A percentile compares a stretch with the other conserved stretches of the same genome.
Evolutionary conservation across 2,113 vertebrate species (phyloP).

Genomic region (Ochotona princeps): DNA sequence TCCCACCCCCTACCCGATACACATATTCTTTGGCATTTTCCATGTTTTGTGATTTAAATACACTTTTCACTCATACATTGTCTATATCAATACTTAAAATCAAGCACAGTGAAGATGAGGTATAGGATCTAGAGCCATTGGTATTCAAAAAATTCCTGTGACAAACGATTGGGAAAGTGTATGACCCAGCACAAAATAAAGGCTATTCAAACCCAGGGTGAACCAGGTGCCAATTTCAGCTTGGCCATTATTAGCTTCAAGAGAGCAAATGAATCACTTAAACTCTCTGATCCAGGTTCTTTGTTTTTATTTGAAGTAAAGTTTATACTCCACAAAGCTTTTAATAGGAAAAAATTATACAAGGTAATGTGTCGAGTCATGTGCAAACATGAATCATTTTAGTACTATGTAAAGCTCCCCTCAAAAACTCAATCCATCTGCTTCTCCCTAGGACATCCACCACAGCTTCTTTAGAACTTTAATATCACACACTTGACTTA

Average conservation of each 20-base stretch:
- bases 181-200: constrained; percentile 25
- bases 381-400: constrained; percentile 2
- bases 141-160: neutral
- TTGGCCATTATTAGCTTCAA: neutral
- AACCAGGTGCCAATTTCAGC: neutral
- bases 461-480: neutral
- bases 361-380: neutral
- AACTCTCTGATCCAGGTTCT: neutral
- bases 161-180: constrained; percentile 12
- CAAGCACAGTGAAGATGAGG: neutral
- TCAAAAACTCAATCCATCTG: neutral
- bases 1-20: neutral
- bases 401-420: neutral
- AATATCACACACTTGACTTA: neutral
- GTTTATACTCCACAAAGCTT: neutral
- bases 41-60: constrained; percentile 18
- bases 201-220: constrained; percentile 23
- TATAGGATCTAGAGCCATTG: neutral
- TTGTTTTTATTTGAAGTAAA: constrained; percentile 39
- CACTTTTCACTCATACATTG: neutral
- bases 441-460: neutral
- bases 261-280: neutral
- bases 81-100: neutral
- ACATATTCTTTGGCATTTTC: neutral
- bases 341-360: neutral